Evolutionary conservation across 1,140 invertebrate genomes (phyloP).

Genomic region (Megathymus violae): DNA sequence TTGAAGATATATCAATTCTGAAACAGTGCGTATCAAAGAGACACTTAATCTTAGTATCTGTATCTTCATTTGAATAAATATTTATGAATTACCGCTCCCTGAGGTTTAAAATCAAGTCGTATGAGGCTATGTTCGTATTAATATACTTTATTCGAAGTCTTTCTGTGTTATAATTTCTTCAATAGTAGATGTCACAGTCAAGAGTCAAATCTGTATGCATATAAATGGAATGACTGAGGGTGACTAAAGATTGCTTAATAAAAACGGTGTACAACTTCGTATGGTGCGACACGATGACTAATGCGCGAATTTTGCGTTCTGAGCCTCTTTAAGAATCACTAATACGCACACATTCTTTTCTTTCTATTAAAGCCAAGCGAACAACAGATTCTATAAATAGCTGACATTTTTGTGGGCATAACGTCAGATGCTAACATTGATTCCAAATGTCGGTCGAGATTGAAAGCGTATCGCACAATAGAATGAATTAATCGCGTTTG

Average conservation of each 20-base stretch:
- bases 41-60: too few species aligned
- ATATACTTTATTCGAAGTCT: too few species aligned
- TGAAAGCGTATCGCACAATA: constrained; percentile 31
- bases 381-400: constrained; percentile 30
- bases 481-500: constrained; percentile 33
- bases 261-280: constrained; percentile 30
- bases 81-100: too few species aligned
- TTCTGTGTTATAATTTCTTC: too few species aligned
- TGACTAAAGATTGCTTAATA: constrained; percentile 26
- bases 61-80: too few species aligned
- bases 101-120: too few species aligned
- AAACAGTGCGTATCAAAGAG: too few species aligned
- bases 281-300: constrained; percentile 21
- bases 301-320: constrained; percentile 18
- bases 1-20: too few species aligned
- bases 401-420: constrained; percentile 19
- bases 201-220: background rate
- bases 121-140: too few species aligned
- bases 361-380: constrained; percentile 22
- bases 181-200: too few species aligned
- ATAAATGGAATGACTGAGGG: constrained; percentile 21
- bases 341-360: constrained; percentile 29
- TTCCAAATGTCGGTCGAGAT: constrained; percentile 11
- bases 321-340: constrained; percentile 22
- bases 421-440: constrained; percentile 19